Percentiles rank a stretch among this genome's conserved stretches.
Evolutionary conservation across 2,113 vertebrate species (phyloP).

Genomic region (Cinclus cinclus): DNA sequence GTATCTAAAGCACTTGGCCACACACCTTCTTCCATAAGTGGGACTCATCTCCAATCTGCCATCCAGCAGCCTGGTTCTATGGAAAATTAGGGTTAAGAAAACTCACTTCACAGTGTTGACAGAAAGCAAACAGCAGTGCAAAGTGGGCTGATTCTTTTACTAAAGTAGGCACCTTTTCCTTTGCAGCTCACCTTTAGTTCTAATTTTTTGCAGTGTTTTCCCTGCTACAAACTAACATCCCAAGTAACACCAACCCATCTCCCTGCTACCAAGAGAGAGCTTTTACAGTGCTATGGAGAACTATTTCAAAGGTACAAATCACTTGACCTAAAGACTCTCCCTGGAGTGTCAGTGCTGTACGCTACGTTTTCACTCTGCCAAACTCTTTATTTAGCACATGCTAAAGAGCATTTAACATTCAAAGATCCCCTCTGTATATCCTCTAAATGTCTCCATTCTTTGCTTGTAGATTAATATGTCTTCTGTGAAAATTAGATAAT

Average conservation of each 20-base stretch:
- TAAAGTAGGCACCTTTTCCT: not conserved
- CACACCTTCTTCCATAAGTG: accelerated
- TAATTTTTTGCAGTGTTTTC: not conserved
- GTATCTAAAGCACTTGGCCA: accelerated
- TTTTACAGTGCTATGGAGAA: slow-evolving; percentile 43
- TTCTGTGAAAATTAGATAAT: slow-evolving; percentile 74
- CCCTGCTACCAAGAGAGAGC: not conserved
- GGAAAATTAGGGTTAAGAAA: not conserved
- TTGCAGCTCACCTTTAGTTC: not conserved
- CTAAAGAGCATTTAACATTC: slow-evolving; percentile 69
- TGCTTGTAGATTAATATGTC: slow-evolving; percentile 68
- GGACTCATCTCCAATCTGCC: not conserved
- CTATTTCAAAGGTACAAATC: slow-evolving; percentile 50
- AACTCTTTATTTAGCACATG: slow-evolving; percentile 57
- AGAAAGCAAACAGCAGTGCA: not conserved
- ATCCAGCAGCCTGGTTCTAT: not conserved
- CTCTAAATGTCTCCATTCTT: slow-evolving; percentile 65
- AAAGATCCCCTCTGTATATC: slow-evolving; percentile 62
- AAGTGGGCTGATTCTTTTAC: not conserved
- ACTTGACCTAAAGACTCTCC: slow-evolving; percentile 61
- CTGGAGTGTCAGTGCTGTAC: not conserved
- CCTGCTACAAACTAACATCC: not conserved
- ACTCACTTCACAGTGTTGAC: not conserved
- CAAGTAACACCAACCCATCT: not conserved
- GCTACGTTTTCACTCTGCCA: slow-evolving; percentile 34